A percentile compares a stretch with the other conserved stretches of the same genome.
phyloP scores from a whole-genome alignment of 2,113 vertebrate species.

The Dipodomys stephensi region DNA sequence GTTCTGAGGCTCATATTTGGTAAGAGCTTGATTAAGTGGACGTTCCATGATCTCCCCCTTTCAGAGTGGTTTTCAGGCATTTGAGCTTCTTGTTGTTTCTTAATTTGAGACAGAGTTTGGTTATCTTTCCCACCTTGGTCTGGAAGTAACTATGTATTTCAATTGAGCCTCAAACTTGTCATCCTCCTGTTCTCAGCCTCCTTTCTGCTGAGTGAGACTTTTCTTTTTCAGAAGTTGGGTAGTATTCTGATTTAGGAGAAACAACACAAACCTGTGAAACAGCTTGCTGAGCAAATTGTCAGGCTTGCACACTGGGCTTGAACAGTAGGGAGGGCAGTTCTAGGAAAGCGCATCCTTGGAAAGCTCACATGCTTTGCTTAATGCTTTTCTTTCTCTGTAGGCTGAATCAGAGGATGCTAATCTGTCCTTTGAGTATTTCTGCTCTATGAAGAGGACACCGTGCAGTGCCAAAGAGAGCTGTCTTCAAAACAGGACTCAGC shows the following conservation, averaged over 20 bases:
- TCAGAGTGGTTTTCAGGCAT: background rate
- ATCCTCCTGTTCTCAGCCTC: background rate
- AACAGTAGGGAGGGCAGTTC: background rate
- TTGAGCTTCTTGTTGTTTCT: background rate
- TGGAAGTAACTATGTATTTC: background rate
- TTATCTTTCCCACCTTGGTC: background rate
- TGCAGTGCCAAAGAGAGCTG: background rate
- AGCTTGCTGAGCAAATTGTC: background rate
- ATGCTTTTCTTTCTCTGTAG: background rate
- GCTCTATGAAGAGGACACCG: background rate
- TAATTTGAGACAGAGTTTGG: background rate
- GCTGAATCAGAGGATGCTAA: background rate
- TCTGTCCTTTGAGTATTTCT: background rate
- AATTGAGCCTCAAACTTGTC: background rate
- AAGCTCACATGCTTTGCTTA: background rate
- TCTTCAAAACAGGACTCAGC: background rate
- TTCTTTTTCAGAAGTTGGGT: slow-evolving; percentile 9
- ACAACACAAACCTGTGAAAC: background rate
- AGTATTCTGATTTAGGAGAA: background rate
- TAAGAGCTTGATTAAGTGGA: background rate
- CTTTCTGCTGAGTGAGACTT: background rate
- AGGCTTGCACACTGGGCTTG: background rate
- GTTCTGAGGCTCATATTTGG: background rate
- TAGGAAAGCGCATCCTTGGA: slow-evolving; percentile 2
- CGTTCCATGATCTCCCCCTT: background rate